Conservation (phyloP, 1,140 invertebrate genomes). For the Hylyphantes graminicola region DNA sequence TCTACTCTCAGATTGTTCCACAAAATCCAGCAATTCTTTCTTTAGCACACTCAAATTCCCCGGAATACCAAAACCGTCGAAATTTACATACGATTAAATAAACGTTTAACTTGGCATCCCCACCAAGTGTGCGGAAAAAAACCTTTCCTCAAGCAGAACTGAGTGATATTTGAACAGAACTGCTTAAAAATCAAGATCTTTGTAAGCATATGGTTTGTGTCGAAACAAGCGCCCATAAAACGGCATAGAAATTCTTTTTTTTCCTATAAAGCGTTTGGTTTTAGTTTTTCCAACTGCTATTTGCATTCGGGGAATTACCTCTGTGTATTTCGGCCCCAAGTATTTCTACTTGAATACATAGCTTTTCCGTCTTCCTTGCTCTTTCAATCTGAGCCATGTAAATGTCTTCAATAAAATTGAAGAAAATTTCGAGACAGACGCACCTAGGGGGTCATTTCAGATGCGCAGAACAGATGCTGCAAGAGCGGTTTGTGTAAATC, state of each 20-base stretch:
- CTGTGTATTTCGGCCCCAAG: neutral
- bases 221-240: constrained; percentile 11
- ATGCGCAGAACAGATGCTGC: neutral
- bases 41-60: neutral
- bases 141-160: neutral
- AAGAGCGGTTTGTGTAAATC: no score
- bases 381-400: neutral
- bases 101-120: constrained; percentile 17
- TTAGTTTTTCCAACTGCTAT: neutral
- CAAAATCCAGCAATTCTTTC: constrained; percentile 11
- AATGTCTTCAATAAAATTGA: constrained; percentile 21
- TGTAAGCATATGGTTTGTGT: constrained; percentile 27
- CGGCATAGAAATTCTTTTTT: constrained; percentile 2
- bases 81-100: constrained; percentile 48
- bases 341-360: neutral
- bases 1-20: neutral
- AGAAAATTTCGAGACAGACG: neutral
- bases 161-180: constrained; percentile 37
- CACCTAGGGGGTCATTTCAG: neutral
- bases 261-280: constrained; percentile 1
- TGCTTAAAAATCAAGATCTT: constrained; percentile 42
- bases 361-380: neutral
- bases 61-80: neutral
- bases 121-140: neutral
- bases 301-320: constrained; percentile 26